Evolutionary conservation across 2,888 invertebrate species (phyloP).

Genomic region (Volucella inflata): DNA sequence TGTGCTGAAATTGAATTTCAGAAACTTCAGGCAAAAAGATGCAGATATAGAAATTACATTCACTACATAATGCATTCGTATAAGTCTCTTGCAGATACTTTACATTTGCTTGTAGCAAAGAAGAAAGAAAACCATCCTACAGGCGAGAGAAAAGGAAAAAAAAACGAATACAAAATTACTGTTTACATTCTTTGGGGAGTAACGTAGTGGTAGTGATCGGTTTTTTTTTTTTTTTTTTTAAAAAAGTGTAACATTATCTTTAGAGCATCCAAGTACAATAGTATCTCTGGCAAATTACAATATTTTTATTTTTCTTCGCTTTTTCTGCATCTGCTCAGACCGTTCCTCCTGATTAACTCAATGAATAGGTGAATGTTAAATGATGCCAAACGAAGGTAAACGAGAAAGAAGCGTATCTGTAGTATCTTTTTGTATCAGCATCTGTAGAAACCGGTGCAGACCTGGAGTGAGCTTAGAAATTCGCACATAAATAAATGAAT

Average conservation of each 20-base stretch:
- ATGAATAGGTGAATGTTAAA: conserved; percentile 72
- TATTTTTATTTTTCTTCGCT: conserved; percentile 29
- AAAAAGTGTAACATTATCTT: conserved; percentile 5
- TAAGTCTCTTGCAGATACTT: conserved; percentile 6
- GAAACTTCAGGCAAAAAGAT: conserved; percentile 56
- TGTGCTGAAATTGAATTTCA: conserved; percentile 57
- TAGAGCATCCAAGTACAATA: conserved; percentile 1
- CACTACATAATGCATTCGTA: conserved; percentile 65
- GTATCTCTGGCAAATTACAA: conserved; percentile 50
- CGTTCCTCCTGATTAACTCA: conserved; percentile 70
- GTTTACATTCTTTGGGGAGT: conserved; percentile 41
- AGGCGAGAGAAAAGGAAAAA: conserved; percentile 16
- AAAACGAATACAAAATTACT: conserved; percentile 37
- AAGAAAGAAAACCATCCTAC: conserved; percentile 20
- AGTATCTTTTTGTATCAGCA: conserved; percentile 57
- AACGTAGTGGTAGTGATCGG: conserved; percentile 16
- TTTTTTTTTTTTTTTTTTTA: conserved; percentile 32
- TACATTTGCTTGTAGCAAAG: not conserved
- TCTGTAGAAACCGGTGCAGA: conserved; percentile 58
- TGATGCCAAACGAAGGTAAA: conserved; percentile 55
- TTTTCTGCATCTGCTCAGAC: conserved; percentile 16
- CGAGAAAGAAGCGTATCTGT: not conserved
- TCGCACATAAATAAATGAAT: conserved; percentile 68
- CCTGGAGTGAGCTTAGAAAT: conserved; percentile 48
- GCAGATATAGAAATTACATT: conserved; percentile 66